Evolutionary conservation across 1,140 invertebrate genomes (phyloP), one percentile per base, ranked within the genome.

Genomic region (Drosophila busckii): DNA sequence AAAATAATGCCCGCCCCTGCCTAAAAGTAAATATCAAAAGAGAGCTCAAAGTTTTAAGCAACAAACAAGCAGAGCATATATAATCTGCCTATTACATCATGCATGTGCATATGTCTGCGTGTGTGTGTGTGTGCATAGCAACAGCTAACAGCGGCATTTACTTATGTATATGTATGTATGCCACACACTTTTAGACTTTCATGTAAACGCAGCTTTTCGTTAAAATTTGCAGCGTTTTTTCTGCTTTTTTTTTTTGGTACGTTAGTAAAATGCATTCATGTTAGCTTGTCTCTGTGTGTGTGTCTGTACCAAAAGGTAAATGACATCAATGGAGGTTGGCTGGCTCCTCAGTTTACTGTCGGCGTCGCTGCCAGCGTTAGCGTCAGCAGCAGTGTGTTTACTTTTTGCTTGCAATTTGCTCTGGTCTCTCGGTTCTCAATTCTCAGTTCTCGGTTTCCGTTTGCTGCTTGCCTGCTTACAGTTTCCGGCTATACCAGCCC

Each of bases 241-340:
- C n/a, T n/a, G n/a, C n/a, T n/a, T n/a, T n/a, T n/a, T n/a, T n/a
- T n/a, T n/a, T n/a, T n/a, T n/a, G n/a, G n/a, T n/a, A n/a, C n/a
- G n/a, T n/a, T n/a, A n/a, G 23, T 3, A 26, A 52, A n/a, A 16
- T 32, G 26, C 23, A 38, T 6, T 40, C 2, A 17, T 7, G 4
- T 38, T 20, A 16, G 29, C 32, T 4, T 45, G 17, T 46, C 28
- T 34, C 19, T 22, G 26, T 56, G 23, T 65, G 48, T 52, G 45
- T 76, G 48, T 59, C 31, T 71, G 28, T 54, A 46, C 44, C 53
- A 62, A 78, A 80, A 78, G 73, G 73, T 78, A 78, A 78, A 78
- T 78, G 73, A 78, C 73, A 78, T 78, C 73, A 80, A 78, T 78
- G 73, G 73, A 78, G 73, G 73, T 78, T 78, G 73, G 68, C 68